Evolutionary conservation across 2,888 invertebrate genomes (phyloP).

Genomic region (Mythimna vitellina): DNA sequence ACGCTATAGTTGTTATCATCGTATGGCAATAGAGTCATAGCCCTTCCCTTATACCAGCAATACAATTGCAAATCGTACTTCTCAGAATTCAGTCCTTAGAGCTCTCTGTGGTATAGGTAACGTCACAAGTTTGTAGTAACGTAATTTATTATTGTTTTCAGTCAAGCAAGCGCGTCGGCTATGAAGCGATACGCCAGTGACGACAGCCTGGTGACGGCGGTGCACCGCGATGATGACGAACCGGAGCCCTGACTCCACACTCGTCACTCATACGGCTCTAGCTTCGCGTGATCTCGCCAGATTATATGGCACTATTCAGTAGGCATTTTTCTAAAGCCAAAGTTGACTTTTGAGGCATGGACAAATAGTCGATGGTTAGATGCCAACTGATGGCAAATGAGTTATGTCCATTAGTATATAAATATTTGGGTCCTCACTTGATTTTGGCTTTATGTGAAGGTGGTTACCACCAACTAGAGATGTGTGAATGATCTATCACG

Average conservation of each 20-base stretch:
- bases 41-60: neutral
- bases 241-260: conserved; percentile 76
- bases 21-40: neutral
- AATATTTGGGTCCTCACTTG: conserved; percentile 23
- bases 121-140: neutral
- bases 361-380: conserved; percentile 5
- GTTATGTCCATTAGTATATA: neutral
- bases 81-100: neutral
- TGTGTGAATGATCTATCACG: conserved; percentile 17
- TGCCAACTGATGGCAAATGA: neutral
- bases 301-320: conserved; percentile 15
- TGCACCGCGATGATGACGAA: conserved; percentile 75
- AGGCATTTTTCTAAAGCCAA: conserved; percentile 41
- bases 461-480: conserved; percentile 4
- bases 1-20: neutral
- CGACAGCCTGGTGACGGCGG: conserved; percentile 86
- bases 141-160: conserved; percentile 64
- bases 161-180: conserved; percentile 82
- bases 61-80: neutral
- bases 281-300: conserved; percentile 33
- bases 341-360: conserved; percentile 33
- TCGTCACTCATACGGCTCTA: conserved; percentile 18
- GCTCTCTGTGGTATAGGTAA: neutral
- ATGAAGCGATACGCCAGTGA: conserved; percentile 88
- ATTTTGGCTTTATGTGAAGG: conserved; percentile 47